phyloP scores from a whole-genome alignment of 2,888 invertebrate genomes.

The Trichacis sp. region DNA sequence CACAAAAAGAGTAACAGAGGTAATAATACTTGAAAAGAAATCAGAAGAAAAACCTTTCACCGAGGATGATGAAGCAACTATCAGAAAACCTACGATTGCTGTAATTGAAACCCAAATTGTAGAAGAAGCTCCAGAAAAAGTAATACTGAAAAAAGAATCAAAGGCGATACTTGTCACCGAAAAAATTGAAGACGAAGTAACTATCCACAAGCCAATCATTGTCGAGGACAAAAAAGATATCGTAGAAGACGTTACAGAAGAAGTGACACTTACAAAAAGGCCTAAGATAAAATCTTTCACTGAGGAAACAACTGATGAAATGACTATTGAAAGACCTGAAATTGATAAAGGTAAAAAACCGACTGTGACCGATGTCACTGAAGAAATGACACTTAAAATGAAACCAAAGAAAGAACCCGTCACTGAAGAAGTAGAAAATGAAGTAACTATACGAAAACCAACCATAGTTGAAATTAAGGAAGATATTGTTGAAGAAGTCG shows the following conservation, averaged over 20 bases:
- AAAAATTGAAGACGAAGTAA: conserved; percentile 51
- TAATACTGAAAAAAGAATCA: too few species aligned
- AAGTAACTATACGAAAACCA: conserved; percentile 45
- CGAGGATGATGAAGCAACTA: too few species aligned
- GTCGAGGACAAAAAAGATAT: conserved; percentile 52
- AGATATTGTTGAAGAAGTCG: conserved; percentile 52
- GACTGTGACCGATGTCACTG: conserved; percentile 50
- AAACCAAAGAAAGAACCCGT: conserved; percentile 69
- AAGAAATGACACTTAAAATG: conserved; percentile 51
- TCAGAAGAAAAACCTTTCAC: conserved; percentile 57
- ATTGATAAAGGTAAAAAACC: conserved; percentile 62
- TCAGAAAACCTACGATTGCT: too few species aligned
- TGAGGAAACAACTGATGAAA: conserved; percentile 20
- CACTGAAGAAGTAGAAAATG: conserved; percentile 43
- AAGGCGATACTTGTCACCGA: conserved; percentile 29
- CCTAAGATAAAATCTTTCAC: conserved; percentile 40
- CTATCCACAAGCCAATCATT: conserved; percentile 48
- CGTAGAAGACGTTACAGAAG: conserved; percentile 49
- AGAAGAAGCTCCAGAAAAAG: too few species aligned
- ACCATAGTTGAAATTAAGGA: conserved; percentile 37
- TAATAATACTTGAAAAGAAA: conserved; percentile 59
- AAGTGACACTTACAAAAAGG: conserved; percentile 45
- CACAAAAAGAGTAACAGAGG: too few species aligned
- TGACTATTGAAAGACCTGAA: conserved; percentile 11
- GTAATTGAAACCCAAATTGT: too few species aligned